phyloP scores from a whole-genome alignment of 2,888 invertebrate genomes.

The Euzophera pinguis region DNA sequence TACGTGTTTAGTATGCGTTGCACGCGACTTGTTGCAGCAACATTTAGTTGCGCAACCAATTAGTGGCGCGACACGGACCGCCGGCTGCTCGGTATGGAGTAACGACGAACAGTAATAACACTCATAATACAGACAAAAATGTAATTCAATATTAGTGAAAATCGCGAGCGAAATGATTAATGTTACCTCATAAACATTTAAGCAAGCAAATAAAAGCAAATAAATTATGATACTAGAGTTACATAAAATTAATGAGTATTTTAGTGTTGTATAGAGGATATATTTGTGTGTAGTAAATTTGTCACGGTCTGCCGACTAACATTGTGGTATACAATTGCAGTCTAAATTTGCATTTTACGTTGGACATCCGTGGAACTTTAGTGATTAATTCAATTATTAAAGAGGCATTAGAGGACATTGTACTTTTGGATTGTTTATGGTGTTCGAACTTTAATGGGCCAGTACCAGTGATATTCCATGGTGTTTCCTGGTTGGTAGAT shows the following conservation, averaged over 20 bases:
- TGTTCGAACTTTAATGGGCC: neutral
- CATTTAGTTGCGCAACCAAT: conserved; percentile 61
- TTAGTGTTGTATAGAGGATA: conserved; percentile 43
- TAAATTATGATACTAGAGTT: too few species aligned
- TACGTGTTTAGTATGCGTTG: conserved; percentile 34
- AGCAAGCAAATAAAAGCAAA: neutral
- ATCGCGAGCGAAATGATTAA: conserved; percentile 6
- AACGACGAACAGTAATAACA: conserved; percentile 36
- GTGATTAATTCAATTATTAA: conserved; percentile 64
- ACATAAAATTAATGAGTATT: conserved; percentile 59
- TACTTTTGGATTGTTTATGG: conserved; percentile 13
- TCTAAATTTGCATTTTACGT: conserved; percentile 70
- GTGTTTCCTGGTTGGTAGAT: neutral
- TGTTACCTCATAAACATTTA: conserved; percentile 9
- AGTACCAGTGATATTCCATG: neutral
- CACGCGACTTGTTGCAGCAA: conserved; percentile 46
- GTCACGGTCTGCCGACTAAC: conserved; percentile 58
- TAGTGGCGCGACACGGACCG: conserved; percentile 54
- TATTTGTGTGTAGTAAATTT: conserved; percentile 43
- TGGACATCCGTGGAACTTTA: conserved; percentile 48
- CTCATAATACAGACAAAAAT: neutral
- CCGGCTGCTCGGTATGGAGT: conserved; percentile 57
- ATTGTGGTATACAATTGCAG: conserved; percentile 66
- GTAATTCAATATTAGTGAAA: conserved; percentile 1
- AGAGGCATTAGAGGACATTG: conserved; percentile 34